phyloP scores from a whole-genome alignment of 1,140 invertebrate genomes.

The Scaptomyza hsui region DNA sequence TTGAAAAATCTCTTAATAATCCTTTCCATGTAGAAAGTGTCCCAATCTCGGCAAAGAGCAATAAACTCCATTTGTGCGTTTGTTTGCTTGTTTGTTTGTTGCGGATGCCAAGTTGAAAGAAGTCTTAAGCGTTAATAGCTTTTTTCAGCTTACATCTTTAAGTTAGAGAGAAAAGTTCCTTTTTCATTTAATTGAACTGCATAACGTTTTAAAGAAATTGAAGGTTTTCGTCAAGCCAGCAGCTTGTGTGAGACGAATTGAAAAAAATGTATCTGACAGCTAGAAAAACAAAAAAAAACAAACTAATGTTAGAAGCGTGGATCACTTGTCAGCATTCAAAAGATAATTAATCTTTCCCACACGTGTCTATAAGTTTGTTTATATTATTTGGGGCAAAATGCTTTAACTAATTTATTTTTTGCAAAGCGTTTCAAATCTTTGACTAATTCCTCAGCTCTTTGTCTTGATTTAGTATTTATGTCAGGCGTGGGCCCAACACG shows the following conservation, averaged over 20 bases:
- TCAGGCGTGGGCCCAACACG: slow-evolving; percentile 27
- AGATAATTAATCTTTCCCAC: slow-evolving; percentile 30
- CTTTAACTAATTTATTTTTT: not conserved
- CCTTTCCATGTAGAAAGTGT: slow-evolving; percentile 43
- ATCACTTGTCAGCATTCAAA: slow-evolving; percentile 25
- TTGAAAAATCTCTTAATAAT: slow-evolving; percentile 44
- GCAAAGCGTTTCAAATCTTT: slow-evolving; percentile 8
- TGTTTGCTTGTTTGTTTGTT: slow-evolving; percentile 12
- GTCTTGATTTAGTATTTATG: not conserved
- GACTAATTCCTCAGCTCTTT: not conserved
- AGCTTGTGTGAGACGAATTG: slow-evolving; percentile 6
- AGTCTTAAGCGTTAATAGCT: slow-evolving; percentile 3
- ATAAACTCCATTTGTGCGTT: slow-evolving; percentile 28
- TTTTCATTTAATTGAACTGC: not conserved
- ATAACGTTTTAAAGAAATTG: not conserved
- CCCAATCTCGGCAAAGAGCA: slow-evolving; percentile 30
- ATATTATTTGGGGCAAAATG: not conserved
- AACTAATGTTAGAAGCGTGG: slow-evolving; percentile 6
- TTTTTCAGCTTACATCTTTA: not conserved
- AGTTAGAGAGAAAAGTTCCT: too few species aligned
- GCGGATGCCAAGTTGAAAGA: slow-evolving; percentile 1
- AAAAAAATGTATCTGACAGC: not conserved
- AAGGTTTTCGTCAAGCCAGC: too few species aligned
- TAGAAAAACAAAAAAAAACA: slow-evolving; percentile 3
- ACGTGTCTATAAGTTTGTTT: not conserved